Conservation (phyloP, 2,797 vertebrate species). For the Parauchenoglanis ngamensis region DNA sequence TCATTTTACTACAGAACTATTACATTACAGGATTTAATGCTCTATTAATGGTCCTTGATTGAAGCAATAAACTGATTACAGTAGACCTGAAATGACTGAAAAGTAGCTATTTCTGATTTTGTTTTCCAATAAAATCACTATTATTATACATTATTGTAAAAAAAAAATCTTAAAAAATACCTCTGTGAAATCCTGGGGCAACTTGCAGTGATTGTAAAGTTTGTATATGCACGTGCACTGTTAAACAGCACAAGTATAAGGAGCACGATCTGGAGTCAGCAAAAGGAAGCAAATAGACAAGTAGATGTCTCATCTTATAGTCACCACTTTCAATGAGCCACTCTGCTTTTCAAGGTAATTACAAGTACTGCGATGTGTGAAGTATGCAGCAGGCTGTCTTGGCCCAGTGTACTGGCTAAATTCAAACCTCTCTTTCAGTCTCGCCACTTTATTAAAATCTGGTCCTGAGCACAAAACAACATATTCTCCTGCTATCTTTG, state of each 20-base stretch:
- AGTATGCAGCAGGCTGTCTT: slow-evolving; percentile 57
- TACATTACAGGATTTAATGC: background rate
- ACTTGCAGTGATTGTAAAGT: slow-evolving; percentile 20
- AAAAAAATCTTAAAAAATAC: background rate
- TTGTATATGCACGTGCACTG: slow-evolving; percentile 61
- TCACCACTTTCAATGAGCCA: slow-evolving; percentile 65
- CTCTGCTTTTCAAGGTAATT: slow-evolving; percentile 67
- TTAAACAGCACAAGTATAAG: slow-evolving; percentile 61
- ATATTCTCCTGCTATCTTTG: slow-evolving; percentile 56
- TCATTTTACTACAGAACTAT: background rate
- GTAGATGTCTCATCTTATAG: slow-evolving; percentile 60
- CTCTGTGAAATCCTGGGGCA: background rate
- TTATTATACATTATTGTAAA: background rate
- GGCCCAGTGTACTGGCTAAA: slow-evolving; percentile 41
- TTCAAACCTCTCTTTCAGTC: slow-evolving; percentile 55
- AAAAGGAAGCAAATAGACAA: slow-evolving; percentile 52
- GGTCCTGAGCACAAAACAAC: slow-evolving; percentile 57
- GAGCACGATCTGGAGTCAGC: slow-evolving; percentile 53
- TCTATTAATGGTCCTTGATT: background rate
- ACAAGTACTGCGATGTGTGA: slow-evolving; percentile 73
- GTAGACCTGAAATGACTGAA: background rate
- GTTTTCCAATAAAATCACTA: background rate
- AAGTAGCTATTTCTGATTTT: background rate
- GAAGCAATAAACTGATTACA: background rate
- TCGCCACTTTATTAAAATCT: slow-evolving; percentile 64